These are phyloP conservation scores for Dryomyza anilis DNA, from an alignment of 2,888 invertebrate genomes.

Conservation along the genomic window DNA sequence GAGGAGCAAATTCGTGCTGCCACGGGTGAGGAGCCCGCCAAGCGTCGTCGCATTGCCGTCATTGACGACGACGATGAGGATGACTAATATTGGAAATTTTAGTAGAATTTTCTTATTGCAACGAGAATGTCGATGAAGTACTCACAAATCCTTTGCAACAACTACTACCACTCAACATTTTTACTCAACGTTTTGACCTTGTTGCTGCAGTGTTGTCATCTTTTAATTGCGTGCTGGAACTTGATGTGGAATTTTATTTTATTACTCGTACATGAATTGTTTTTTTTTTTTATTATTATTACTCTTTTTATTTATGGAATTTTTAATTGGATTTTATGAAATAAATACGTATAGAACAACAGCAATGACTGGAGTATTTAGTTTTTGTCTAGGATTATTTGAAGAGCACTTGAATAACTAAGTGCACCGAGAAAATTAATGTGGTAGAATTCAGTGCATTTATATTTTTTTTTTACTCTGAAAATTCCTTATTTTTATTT, in stretches of 20 bases:
- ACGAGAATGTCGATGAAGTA: neutral
- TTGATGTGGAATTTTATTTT: neutral
- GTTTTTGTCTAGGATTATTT: too few species aligned
- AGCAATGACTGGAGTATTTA: too few species aligned
- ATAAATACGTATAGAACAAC: too few species aligned
- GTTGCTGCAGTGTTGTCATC: conserved; percentile 5
- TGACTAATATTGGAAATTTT: conserved; percentile 13
- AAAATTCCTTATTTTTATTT: neutral
- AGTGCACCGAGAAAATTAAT: neutral
- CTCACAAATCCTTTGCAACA: neutral
- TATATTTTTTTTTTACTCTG: neutral
- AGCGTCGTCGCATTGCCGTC: conserved; percentile 57
- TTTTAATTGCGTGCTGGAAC: conserved; percentile 10
- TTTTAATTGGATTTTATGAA: too few species aligned
- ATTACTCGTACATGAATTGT: neutral
- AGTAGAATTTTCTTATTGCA: too few species aligned
- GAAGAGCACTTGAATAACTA: neutral
- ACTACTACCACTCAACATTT: neutral
- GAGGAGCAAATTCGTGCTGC: conserved; percentile 27
- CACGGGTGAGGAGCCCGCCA: conserved; percentile 44
- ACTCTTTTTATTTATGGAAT: too few species aligned
- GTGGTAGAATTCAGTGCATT: neutral
- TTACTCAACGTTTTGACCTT: neutral
- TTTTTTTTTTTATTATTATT: neutral
- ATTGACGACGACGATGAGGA: conserved; percentile 57